These are phyloP conservation scores for Hetaerina titia DNA, from an alignment of 2,888 invertebrate species.

Conservation along the genomic window DNA sequence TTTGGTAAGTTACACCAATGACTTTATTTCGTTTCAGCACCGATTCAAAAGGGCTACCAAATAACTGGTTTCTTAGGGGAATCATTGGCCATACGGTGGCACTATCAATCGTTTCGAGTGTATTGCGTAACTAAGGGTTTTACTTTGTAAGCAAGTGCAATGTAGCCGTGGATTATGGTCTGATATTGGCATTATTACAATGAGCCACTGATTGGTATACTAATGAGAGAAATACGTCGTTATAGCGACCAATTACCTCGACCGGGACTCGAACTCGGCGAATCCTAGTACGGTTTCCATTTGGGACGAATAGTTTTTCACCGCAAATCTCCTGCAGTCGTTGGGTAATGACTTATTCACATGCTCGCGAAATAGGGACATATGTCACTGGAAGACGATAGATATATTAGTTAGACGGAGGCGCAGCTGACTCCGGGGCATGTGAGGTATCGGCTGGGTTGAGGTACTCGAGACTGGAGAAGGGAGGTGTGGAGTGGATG, in stretches of 20 bases:
- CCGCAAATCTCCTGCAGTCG: not conserved
- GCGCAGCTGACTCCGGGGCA: not conserved
- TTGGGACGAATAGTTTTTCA: not conserved
- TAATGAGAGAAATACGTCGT: no score
- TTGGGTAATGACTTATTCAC: not conserved
- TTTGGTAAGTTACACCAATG: no score
- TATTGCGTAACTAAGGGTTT: no score
- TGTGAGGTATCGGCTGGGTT: not conserved
- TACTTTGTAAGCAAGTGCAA: no score
- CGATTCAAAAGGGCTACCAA: no score
- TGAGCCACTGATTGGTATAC: no score
- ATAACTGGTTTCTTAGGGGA: no score
- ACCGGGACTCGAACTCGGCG: not conserved
- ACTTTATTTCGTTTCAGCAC: no score
- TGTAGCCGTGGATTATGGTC: no score
- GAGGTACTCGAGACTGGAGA: not conserved
- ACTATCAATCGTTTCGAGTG: no score
- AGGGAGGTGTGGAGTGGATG: not conserved
- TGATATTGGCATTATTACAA: no score
- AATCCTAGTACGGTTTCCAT: not conserved
- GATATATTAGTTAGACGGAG: not conserved
- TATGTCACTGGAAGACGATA: not conserved
- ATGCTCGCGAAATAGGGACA: not conserved
- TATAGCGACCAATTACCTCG: not conserved
- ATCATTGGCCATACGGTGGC: no score